These are phyloP conservation scores for Parauchenoglanis punctatus DNA, from an alignment of 2,797 vertebrate genomes.

Conservation along the genomic window DNA sequence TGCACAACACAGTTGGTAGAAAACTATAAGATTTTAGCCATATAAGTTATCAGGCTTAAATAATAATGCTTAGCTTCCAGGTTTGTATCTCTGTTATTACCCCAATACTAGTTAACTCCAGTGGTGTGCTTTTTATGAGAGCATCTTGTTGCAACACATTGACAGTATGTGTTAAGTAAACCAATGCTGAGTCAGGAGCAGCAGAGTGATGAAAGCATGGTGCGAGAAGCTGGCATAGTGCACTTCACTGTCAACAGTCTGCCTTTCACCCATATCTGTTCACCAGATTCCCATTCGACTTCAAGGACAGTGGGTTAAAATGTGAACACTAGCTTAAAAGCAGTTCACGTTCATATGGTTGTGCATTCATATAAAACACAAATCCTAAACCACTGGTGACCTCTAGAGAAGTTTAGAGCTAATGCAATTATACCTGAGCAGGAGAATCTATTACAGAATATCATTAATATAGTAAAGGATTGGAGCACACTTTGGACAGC, in stretches of 20 bases:
- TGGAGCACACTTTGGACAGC: not conserved
- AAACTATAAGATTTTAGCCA: not conserved
- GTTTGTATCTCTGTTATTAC: not conserved
- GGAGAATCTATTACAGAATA: not conserved
- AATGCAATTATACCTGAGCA: conserved; percentile 9
- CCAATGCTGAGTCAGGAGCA: conserved; percentile 37
- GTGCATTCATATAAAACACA: not conserved
- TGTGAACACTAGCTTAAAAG: not conserved
- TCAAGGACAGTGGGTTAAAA: conserved; percentile 10
- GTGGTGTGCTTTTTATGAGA: conserved; percentile 44
- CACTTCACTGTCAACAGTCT: conserved; percentile 13
- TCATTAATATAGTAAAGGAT: not conserved
- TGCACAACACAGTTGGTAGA: not conserved
- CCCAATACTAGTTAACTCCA: not conserved
- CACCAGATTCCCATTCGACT: not conserved
- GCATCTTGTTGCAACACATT: conserved; percentile 52
- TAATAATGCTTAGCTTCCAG: not conserved
- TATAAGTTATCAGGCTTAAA: not conserved
- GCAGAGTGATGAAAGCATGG: conserved; percentile 48
- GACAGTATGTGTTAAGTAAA: conserved; percentile 29
- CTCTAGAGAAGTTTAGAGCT: conserved; percentile 51
- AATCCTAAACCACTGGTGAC: conserved; percentile 46
- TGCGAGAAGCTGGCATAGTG: conserved; percentile 1
- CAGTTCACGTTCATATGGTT: not conserved
- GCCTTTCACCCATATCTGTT: conserved; percentile 34